Conservation (phyloP, 2,888 invertebrate species). For the Aporophyla lueneburgensis region DNA sequence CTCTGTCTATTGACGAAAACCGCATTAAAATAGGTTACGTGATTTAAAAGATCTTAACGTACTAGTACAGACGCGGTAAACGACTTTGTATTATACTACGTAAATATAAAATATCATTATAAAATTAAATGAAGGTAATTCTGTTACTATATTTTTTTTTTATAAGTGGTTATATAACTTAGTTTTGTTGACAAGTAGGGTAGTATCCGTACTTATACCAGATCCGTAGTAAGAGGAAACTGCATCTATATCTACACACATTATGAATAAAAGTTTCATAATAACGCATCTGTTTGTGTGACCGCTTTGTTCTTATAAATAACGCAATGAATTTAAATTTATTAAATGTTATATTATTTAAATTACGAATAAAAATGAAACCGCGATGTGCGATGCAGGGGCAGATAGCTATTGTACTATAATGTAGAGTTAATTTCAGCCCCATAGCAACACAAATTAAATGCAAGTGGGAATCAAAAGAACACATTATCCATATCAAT, state of each 20-base stretch:
- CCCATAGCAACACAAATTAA: slow-evolving; percentile 3
- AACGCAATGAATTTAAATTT: neutral
- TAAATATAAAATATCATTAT: neutral
- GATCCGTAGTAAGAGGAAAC: neutral
- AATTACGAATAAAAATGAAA: neutral
- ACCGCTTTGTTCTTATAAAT: neutral
- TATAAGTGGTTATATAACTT: neutral
- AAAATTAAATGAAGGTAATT: neutral
- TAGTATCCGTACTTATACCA: neutral
- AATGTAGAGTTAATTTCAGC: neutral
- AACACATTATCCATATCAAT: slow-evolving; percentile 19
- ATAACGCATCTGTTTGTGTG: neutral
- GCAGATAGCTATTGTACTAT: neutral
- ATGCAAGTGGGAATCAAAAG: neutral
- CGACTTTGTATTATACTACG: too few relatives aligned
- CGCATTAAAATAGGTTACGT: too few relatives aligned
- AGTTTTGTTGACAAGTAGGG: neutral
- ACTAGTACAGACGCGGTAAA: too few relatives aligned
- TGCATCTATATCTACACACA: neutral
- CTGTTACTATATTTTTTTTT: neutral
- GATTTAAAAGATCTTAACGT: too few relatives aligned
- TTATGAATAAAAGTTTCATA: neutral
- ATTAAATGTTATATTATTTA: neutral
- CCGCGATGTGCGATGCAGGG: neutral
- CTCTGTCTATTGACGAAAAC: too few relatives aligned